Conservation (phyloP, 2,888 invertebrate species). For the Nycteola revayana region DNA sequence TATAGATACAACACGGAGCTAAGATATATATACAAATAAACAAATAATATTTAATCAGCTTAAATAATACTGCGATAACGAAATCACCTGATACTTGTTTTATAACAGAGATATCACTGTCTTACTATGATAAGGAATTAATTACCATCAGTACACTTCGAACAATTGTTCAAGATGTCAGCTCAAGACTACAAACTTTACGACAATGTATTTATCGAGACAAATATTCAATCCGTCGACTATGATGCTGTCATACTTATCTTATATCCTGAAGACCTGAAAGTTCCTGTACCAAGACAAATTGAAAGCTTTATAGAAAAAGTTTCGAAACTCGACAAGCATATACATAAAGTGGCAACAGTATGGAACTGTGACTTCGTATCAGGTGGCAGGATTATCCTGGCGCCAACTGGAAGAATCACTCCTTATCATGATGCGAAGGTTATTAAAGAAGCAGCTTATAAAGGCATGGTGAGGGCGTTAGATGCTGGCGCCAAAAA, state of each 20-base stretch:
- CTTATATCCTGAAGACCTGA: conserved; percentile 75
- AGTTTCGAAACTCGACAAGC: conserved; percentile 57
- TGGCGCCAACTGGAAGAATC: conserved; percentile 89
- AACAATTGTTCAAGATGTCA: conserved; percentile 8
- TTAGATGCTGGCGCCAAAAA: conserved; percentile 91
- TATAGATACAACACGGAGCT: no score
- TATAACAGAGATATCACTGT: no score
- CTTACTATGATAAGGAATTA: no score
- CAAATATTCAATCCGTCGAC: conserved; percentile 64
- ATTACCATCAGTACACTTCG: no score
- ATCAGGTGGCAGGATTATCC: conserved; percentile 85
- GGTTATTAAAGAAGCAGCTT: conserved; percentile 85
- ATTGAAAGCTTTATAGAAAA: conserved; percentile 59
- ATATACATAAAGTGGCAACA: conserved; percentile 71
- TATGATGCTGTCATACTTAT: conserved; percentile 85
- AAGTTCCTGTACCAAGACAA: conserved; percentile 62
- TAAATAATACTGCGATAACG: no score
- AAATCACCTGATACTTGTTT: no score
- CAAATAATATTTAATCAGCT: no score
- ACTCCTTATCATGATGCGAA: conserved; percentile 80
- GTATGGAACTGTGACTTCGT: conserved; percentile 84
- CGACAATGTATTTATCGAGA: conserved; percentile 71
- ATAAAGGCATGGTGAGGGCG: conserved; percentile 89
- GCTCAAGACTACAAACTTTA: conserved; percentile 52
- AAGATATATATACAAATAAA: no score